A percentile compares a stretch with the other conserved stretches of the same genome.
Conservation (phyloP, 2,797 vertebrate genomes). For the Columba guinea region DNA sequence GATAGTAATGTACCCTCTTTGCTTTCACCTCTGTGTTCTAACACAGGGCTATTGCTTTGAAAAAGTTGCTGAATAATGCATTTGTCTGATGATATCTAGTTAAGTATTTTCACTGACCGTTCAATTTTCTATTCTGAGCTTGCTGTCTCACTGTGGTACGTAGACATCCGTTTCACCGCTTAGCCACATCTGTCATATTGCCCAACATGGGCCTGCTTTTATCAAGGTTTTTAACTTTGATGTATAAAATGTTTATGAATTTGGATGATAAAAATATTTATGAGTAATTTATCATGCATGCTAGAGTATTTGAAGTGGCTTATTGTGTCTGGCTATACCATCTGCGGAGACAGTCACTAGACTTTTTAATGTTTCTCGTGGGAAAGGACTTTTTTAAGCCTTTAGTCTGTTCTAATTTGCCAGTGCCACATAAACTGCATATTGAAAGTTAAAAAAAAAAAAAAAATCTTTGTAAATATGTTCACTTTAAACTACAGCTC, state of each 20-base stretch:
- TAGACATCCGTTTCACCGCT: not conserved
- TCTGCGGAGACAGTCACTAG: constrained; percentile 11
- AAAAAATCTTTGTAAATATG: not conserved
- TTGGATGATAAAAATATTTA: constrained; percentile 34
- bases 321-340: constrained; percentile 36
- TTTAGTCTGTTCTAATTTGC: not conserved
- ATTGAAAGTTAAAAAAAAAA: not conserved
- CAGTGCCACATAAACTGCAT: not conserved
- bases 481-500: too few species aligned
- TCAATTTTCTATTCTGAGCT: not conserved
- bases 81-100: not conserved
- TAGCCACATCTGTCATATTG: not conserved
- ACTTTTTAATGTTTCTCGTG: not conserved
- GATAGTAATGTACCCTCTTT: not conserved
- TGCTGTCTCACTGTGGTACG: not conserved
- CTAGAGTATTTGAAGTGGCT: constrained; percentile 10
- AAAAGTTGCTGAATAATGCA: constrained; percentile 56
- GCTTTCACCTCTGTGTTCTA: constrained; percentile 6
- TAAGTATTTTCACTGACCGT: not conserved
- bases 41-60: not conserved
- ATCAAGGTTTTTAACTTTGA: constrained; percentile 37
- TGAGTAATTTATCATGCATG: constrained; percentile 20
- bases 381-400: not conserved
- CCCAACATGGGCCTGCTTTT: not conserved
- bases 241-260: constrained; percentile 57